A percentile compares a stretch with the other conserved stretches of the same genome.
Conservation (phyloP, 2,113 vertebrate species). For the Thermophis baileyi region DNA sequence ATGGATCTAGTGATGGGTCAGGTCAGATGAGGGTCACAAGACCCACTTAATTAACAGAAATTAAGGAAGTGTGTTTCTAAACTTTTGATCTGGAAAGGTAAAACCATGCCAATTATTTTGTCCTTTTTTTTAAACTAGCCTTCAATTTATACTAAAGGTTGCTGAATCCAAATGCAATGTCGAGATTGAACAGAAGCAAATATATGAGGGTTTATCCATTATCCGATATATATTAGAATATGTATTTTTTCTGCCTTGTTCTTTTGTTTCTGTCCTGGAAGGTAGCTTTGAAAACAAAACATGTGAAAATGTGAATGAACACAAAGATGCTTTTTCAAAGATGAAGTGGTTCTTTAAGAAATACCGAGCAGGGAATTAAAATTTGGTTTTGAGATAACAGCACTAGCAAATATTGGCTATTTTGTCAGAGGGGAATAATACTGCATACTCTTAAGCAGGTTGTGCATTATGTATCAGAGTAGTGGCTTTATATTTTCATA, state of each 20-base stretch:
- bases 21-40: neutral
- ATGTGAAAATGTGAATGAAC: neutral
- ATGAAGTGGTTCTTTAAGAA: constrained; percentile 3
- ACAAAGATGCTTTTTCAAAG: constrained; percentile 4
- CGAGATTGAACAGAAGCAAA: neutral
- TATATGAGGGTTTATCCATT: neutral
- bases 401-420: constrained; percentile 1
- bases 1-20: neutral
- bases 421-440: constrained; percentile 11
- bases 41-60: neutral
- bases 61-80: neutral
- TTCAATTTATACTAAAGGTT: neutral
- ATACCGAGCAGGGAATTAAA: neutral
- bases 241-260: neutral
- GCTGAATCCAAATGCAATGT: neutral
- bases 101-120: neutral
- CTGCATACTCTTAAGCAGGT: constrained; percentile 27
- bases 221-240: neutral
- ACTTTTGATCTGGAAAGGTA: neutral
- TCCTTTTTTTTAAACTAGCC: neutral
- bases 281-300: constrained; percentile 3
- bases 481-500: constrained; percentile 48
- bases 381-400: neutral
- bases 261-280: neutral
- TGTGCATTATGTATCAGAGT: constrained; percentile 32